Evolutionary conservation across 2,797 vertebrate genomes (phyloP), one percentile per base, ranked within the genome.

Genomic region (Platyrinchus mystaceus): DNA sequence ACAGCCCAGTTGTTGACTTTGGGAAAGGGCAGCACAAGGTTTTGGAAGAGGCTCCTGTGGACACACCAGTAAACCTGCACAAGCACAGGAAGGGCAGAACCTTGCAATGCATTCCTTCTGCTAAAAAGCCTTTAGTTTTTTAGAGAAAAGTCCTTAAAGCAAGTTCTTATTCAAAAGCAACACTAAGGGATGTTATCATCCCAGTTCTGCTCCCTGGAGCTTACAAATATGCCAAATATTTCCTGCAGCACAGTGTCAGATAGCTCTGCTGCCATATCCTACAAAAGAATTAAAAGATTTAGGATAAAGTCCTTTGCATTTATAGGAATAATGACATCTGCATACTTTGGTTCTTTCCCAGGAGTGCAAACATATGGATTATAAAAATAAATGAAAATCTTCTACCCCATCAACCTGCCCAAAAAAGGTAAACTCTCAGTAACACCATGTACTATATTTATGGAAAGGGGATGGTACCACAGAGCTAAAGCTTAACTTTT

Each of bases 361-460:
- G 71, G 59, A 88, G n/a, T 56, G 39, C 71, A 87, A 84, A 75
- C 75, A 67, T 21, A 44, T 0, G 2, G 46, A 91, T 84, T 86
- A 87, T 4, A 90, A 81, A 94, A 91, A 81, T 71, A 94, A 85
- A 92, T 69, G 32, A 9, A 73, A 67, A 15, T 37, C 76, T 47
- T 70, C 55, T 81, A 86, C 80, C 83, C 69, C 79, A 79, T n/a
- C 80, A 67, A 93, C 69, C 90, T 93, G 69, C 87, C 94, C 93
- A 95, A 95, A 95, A 85, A 96, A 95, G 94, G 96, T 85, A 89
- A 96, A 28, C n/a, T 64, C 75, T 19, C 13, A 78, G 53, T 46
- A 81, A 84, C 43, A 13, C 32, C 10, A 6, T 0, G 2, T 12
- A 4, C 52, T 82, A 9, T 52, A 82, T 60, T 93, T 87, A 93